phyloP scores from a whole-genome alignment of 2,797 vertebrate genomes.

The Huso huso region DNA sequence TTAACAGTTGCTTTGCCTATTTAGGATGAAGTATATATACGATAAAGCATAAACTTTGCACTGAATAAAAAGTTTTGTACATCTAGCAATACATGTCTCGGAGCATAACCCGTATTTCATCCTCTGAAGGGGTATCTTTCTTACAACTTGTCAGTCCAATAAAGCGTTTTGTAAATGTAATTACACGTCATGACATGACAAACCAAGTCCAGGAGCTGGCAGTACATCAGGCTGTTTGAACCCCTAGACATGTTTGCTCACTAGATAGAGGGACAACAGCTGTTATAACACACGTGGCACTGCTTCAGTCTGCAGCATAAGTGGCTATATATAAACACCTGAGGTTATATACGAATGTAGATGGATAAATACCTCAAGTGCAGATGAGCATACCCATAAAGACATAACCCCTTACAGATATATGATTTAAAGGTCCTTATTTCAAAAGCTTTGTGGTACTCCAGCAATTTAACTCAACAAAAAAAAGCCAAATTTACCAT shows the following conservation, averaged over 20 bases:
- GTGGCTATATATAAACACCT: conserved; percentile 56
- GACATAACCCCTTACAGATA: conserved; percentile 48
- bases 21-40: too few relatives aligned
- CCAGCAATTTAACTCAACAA: too few relatives aligned
- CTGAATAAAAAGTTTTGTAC: too few relatives aligned
- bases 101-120: too few relatives aligned
- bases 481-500: too few relatives aligned
- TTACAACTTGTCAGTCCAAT: too few relatives aligned
- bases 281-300: conserved; percentile 61
- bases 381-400: conserved; percentile 50
- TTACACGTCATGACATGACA: not conserved
- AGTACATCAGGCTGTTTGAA: conserved; percentile 37
- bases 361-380: conserved; percentile 44
- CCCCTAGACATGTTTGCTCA: conserved; percentile 38
- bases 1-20: too few relatives aligned
- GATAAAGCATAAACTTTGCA: too few relatives aligned
- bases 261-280: conserved; percentile 48
- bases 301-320: conserved; percentile 39
- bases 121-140: too few relatives aligned
- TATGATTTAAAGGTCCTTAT: conserved; percentile 50
- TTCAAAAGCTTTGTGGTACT: too few relatives aligned
- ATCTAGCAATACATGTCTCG: too few relatives aligned
- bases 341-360: conserved; percentile 53
- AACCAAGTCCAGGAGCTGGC: conserved; percentile 19
- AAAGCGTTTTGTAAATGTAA: too few relatives aligned